A percentile compares a stretch with the other conserved stretches of the same genome.
Conservation (phyloP, 30 jellyfish, hydroid and myxozoan genomes). For the Turritopsis dohrnii region DNA sequence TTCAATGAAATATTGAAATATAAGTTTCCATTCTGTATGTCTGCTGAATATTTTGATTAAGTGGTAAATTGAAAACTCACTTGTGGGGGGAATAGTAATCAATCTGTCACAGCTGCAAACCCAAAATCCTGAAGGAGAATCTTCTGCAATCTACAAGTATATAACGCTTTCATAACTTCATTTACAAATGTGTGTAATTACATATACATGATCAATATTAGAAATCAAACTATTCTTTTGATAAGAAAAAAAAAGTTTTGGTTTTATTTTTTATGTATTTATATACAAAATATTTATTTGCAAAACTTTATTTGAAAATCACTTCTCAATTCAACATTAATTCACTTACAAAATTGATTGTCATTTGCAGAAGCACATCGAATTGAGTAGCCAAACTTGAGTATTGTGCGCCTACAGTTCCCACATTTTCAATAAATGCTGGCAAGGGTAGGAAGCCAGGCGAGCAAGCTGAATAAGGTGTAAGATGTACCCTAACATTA, state of each 20-base stretch:
- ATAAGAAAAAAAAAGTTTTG: too few relatives aligned
- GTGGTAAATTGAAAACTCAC: conserved; percentile 38
- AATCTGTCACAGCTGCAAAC: conserved; percentile 78
- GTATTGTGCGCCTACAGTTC: conserved; percentile 19
- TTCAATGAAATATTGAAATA: too few relatives aligned
- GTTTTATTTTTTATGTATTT: too few relatives aligned
- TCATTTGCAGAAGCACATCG: conserved; percentile 51
- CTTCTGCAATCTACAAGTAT: conserved; percentile 56
- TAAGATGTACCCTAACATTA: conserved; percentile 68
- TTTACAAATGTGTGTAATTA: too few relatives aligned
- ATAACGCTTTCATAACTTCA: neutral
- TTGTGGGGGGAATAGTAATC: conserved; percentile 45
- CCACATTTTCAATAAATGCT: conserved; percentile 40
- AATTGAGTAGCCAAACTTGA: conserved; percentile 48
- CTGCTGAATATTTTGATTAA: too few relatives aligned
- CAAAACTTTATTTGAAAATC: too few relatives aligned
- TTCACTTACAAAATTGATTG: conserved; percentile 39
- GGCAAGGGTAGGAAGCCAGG: conserved; percentile 89
- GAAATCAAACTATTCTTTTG: too few relatives aligned
- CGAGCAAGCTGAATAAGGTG: conserved; percentile 80
- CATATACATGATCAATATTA: too few relatives aligned
- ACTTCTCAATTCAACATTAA: too few relatives aligned
- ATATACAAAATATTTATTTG: too few relatives aligned
- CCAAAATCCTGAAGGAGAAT: conserved; percentile 93
- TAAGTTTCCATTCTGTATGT: too few relatives aligned